phyloP scores from a whole-genome alignment of 2,797 vertebrate species.

The Lepus townsendii region DNA sequence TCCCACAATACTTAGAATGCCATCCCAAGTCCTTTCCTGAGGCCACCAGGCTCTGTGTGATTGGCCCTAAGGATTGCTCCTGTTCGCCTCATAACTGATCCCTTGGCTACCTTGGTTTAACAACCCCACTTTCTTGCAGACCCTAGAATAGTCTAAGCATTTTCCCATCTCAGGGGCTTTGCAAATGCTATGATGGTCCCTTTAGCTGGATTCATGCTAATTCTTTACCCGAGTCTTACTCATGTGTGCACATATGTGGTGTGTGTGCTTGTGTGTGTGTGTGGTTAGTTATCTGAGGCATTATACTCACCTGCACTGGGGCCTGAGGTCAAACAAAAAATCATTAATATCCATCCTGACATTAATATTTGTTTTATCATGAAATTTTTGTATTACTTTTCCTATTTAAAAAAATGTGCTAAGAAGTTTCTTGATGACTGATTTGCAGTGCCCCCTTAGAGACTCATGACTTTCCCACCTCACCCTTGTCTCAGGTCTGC shows the following conservation, averaged over 20 bases:
- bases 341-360: background rate
- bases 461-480: background rate
- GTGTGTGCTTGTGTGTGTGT: background rate
- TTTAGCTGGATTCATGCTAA: background rate
- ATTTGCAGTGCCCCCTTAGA: background rate
- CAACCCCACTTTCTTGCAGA: background rate
- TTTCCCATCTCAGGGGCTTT: background rate
- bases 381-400: background rate
- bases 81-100: background rate
- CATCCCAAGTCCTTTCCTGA: background rate
- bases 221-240: background rate
- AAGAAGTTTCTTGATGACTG: background rate
- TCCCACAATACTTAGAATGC: background rate
- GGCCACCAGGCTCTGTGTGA: background rate
- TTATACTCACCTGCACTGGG: background rate
- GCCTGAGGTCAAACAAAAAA: background rate
- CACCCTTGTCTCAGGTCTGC: background rate
- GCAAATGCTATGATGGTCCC: background rate
- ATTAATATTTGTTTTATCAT: conserved; percentile 2
- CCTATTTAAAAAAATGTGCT: background rate
- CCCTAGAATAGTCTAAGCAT: background rate
- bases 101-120: background rate
- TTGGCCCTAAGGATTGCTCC: background rate
- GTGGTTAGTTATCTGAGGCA: background rate
- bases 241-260: no score